A percentile compares a stretch with the other conserved stretches of the same genome.
Evolutionary conservation across 2,113 vertebrate species (phyloP).

Genomic region (Pitta sordida): DNA sequence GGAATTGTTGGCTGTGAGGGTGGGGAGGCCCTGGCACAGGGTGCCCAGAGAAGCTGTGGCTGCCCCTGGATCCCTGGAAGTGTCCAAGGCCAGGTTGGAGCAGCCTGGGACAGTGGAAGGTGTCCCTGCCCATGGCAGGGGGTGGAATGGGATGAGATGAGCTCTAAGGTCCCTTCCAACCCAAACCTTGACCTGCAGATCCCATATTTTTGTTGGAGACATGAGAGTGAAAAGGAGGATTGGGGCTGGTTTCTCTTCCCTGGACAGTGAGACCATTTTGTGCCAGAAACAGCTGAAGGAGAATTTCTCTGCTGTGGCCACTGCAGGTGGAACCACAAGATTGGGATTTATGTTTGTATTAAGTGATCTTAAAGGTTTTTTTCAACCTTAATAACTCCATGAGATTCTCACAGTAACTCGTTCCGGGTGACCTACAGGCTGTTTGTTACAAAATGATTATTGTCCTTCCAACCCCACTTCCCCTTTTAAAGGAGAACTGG

Average conservation of each 20-base stretch:
- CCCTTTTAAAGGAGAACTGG: not conserved
- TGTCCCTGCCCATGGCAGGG: not conserved
- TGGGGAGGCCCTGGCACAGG: not conserved
- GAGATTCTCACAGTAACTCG: not conserved
- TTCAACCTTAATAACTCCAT: not conserved
- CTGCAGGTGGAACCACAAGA: not conserved
- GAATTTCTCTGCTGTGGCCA: not conserved
- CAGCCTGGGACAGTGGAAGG: accelerated
- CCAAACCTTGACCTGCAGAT: not conserved
- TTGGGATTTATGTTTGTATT: not conserved
- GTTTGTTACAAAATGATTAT: not conserved
- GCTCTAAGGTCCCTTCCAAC: not conserved
- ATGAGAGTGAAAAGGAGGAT: not conserved
- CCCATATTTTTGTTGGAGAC: accelerated
- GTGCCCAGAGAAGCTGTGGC: no score
- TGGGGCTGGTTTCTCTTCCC: not conserved
- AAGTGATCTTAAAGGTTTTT: not conserved
- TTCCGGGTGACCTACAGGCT: not conserved
- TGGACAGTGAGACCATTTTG: not conserved
- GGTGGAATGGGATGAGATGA: accelerated
- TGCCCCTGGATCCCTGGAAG: not conserved
- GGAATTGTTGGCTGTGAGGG: not conserved
- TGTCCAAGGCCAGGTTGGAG: not conserved
- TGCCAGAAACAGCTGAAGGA: not conserved
- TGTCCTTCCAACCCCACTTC: not conserved